A percentile compares a stretch with the other conserved stretches of the same genome.
phyloP scores from a whole-genome alignment of 2,888 invertebrate species.

The Noctua comes region DNA sequence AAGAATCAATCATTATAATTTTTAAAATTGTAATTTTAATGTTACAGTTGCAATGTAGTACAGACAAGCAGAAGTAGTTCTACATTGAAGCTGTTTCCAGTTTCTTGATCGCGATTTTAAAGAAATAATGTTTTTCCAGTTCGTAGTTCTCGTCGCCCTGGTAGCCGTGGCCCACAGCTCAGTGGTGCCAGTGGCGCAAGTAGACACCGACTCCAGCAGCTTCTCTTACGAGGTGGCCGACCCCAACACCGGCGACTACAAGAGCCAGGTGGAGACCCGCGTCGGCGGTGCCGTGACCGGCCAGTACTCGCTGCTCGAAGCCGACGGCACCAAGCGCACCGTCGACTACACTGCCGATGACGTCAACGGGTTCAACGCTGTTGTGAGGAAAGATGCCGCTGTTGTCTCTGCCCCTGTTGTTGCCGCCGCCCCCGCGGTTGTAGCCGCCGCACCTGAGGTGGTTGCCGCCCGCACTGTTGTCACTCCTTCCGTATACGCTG shows the following conservation, averaged over 20 bases:
- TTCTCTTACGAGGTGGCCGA: constrained; percentile 90
- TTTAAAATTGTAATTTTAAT: background rate
- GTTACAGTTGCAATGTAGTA: background rate
- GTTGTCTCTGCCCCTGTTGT: constrained; percentile 73
- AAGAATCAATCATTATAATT: background rate
- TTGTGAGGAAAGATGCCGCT: constrained; percentile 87
- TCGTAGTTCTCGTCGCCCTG: constrained; percentile 81
- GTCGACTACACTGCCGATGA: constrained; percentile 90
- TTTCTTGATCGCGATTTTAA: background rate
- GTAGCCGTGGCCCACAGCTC: constrained; percentile 80
- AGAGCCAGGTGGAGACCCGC: constrained; percentile 89
- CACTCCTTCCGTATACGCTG: constrained; percentile 61
- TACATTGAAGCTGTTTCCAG: background rate
- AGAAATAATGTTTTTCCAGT: constrained; percentile 71
- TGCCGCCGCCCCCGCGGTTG: constrained; percentile 76
- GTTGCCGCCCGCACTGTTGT: constrained; percentile 61
- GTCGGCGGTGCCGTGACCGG: constrained; percentile 89
- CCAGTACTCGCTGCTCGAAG: constrained; percentile 90
- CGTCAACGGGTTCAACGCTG: constrained; percentile 89
- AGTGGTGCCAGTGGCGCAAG: constrained; percentile 78
- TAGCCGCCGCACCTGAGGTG: constrained; percentile 66
- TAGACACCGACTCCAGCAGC: constrained; percentile 82
- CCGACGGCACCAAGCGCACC: constrained; percentile 90
- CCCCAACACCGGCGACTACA: constrained; percentile 89
- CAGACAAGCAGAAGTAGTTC: background rate